Evolutionary conservation across 2,113 vertebrate species (phyloP), one percentile per base, ranked within the genome.

Genomic region (Miniopterus natalensis): DNA sequence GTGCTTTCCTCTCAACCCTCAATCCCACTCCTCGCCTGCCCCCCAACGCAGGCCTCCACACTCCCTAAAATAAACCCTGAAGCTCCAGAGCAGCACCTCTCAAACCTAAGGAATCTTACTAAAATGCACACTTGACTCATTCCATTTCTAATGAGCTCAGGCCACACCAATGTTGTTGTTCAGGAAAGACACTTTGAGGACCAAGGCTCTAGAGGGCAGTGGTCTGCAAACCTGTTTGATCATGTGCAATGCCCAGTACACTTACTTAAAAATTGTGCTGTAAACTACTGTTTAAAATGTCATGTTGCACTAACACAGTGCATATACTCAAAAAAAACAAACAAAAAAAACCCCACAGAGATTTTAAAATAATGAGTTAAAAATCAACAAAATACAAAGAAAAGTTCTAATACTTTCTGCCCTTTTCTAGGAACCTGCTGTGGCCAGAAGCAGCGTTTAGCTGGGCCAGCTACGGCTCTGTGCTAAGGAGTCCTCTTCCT

Each of bases 101-200:
- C 45, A 27, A 18, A 31, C 53, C 20, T 8, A 0, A 31, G 29
- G 42, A 2, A 40, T 8, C 40, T 3, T 63, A 2, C 0, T 25
- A 40, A 6, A 13, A 77, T 1, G 23, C 17, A 61, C 7, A 13
- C 14, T 2, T 57, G 71, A 51, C 40, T 59, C 45, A 8, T 20
- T 53, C 40, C 29, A 5, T 11, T 79, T 40, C 5, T 29, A n/a
- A 77, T 10, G n/a, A 17, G 49, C 63, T 55, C 14, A 7, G 8
- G 10, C 36, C 68, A 5, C 0, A 25, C 4, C 29, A 3, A 0
- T 6, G 63, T 2, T 1, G n/a, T 0, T 5, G 36, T n/a, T 25
- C 3, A 51, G 45, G 90, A 31, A 5, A 29, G 57, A 57, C 31
- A 40, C 42, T 42, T 9, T 4, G 10, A 77, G 18, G 71, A 84